phyloP scores from a whole-genome alignment of 2,888 invertebrate species.

The Tenthredo distinguenda region DNA sequence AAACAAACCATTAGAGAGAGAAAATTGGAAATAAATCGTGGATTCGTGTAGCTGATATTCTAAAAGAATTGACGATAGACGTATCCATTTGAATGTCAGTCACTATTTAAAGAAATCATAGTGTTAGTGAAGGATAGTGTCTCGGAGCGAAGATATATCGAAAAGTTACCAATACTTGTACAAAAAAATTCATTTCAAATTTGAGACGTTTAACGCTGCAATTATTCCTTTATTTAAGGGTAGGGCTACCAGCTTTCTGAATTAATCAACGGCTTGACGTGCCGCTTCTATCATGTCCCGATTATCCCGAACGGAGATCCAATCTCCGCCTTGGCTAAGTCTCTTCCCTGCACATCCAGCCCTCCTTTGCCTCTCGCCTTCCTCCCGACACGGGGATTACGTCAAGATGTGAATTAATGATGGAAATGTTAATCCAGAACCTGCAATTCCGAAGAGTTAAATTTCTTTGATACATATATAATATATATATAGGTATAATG shows the following conservation, averaged over 20 bases:
- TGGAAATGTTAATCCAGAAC: conserved; percentile 10
- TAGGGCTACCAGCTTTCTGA: not conserved
- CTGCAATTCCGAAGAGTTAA: conserved; percentile 13
- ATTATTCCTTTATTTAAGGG: conserved; percentile 48
- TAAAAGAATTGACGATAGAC: not conserved
- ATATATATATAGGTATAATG: not conserved
- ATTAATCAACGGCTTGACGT: conserved; percentile 49
- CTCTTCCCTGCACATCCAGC: conserved; percentile 11
- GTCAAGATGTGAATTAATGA: conserved; percentile 49
- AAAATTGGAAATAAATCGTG: not conserved
- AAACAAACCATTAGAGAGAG: not conserved
- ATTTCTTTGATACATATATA: not conserved
- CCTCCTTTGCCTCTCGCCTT: not conserved
- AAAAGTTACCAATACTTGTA: not conserved
- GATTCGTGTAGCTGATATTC: not conserved
- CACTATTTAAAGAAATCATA: not conserved
- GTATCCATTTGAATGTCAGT: not conserved
- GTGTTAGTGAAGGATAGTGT: too few species aligned
- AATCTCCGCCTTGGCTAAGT: conserved; percentile 42
- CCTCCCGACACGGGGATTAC: conserved; percentile 43
- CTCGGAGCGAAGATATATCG: too few species aligned
- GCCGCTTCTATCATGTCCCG: conserved; percentile 52
- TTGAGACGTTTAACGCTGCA: conserved; percentile 1
- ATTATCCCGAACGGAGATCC: conserved; percentile 49
- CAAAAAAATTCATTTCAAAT: not conserved